A percentile compares a stretch with the other conserved stretches of the same genome.
Evolutionary conservation across 2,888 invertebrate species (phyloP).

Genomic region (Pharmacophagus antenor): DNA sequence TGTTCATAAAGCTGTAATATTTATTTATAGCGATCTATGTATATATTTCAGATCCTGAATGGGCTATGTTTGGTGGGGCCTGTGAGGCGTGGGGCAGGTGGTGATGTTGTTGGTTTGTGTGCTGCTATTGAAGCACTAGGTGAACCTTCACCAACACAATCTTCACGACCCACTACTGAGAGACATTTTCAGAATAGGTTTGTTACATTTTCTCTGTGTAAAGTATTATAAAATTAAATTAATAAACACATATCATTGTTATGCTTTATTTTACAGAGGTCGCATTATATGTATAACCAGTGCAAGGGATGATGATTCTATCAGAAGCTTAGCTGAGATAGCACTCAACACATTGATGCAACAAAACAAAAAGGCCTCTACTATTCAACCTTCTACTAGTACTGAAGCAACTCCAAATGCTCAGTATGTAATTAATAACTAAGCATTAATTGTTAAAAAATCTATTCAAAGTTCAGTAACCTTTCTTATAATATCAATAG

Average conservation of each 20-base stretch:
- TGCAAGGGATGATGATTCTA: slow-evolving; percentile 91
- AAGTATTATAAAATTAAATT: slow-evolving; percentile 44
- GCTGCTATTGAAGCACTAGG: slow-evolving; percentile 92
- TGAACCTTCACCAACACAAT: slow-evolving; percentile 89
- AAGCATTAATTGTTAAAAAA: no score
- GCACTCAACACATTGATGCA: slow-evolving; percentile 90
- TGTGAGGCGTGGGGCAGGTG: slow-evolving; percentile 82
- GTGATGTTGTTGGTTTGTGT: slow-evolving; percentile 89
- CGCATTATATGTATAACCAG: slow-evolving; percentile 95
- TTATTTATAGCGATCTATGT: background rate
- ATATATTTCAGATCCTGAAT: slow-evolving; percentile 84
- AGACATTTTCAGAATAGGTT: slow-evolving; percentile 68
- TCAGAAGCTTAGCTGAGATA: slow-evolving; percentile 92
- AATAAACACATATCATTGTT: no score
- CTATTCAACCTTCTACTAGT: slow-evolving; percentile 45
- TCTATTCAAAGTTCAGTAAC: no score
- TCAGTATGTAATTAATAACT: slow-evolving; percentile 56
- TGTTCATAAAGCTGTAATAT: background rate
- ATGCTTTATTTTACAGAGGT: slow-evolving; percentile 81
- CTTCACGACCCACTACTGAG: slow-evolving; percentile 62
- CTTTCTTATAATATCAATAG: no score
- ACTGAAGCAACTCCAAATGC: slow-evolving; percentile 46
- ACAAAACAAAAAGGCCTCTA: slow-evolving; percentile 84
- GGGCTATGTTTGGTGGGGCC: slow-evolving; percentile 91
- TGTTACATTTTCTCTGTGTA: slow-evolving; percentile 3